phyloP scores from a whole-genome alignment of 2,888 invertebrate genomes.

The Pecten maximus region DNA sequence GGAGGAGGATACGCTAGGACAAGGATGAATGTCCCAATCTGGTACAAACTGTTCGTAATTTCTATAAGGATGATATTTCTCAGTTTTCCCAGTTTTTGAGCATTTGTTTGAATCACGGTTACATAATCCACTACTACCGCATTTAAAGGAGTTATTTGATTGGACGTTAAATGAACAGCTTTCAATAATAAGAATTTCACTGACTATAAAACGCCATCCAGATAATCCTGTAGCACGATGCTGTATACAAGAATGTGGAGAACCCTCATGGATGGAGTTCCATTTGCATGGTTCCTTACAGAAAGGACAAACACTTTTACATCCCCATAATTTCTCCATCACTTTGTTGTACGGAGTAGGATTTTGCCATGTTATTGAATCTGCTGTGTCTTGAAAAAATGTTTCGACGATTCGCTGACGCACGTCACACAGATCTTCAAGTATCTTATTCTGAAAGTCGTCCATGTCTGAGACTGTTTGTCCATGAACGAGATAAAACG shows the following conservation, averaged over 20 bases:
- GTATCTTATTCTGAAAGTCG: neutral
- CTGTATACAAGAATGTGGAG: slow-evolving; percentile 41
- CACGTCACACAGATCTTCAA: neutral
- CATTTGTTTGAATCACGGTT: neutral
- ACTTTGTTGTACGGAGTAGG: neutral
- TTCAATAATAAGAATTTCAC: neutral
- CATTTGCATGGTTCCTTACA: slow-evolving; percentile 42
- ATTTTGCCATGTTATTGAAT: slow-evolving; percentile 21
- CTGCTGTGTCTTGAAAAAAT: neutral
- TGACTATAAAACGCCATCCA: neutral
- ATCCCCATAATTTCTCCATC: slow-evolving; percentile 40
- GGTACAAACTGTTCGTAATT: slow-evolving; percentile 35
- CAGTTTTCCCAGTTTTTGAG: neutral
- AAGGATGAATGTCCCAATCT: slow-evolving; percentile 39
- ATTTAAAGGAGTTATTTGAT: neutral
- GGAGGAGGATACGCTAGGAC: slow-evolving; percentile 6
- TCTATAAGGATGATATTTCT: neutral
- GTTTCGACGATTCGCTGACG: neutral
- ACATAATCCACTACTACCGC: neutral
- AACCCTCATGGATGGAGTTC: neutral
- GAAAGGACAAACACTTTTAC: slow-evolving; percentile 38
- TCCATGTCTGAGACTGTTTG: neutral
- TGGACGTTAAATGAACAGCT: slow-evolving; percentile 27
- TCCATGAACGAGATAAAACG: neutral
- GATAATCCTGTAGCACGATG: slow-evolving; percentile 17